phyloP scores from a whole-genome alignment of 2,113 vertebrate species.

The Pollachius pollachius region DNA sequence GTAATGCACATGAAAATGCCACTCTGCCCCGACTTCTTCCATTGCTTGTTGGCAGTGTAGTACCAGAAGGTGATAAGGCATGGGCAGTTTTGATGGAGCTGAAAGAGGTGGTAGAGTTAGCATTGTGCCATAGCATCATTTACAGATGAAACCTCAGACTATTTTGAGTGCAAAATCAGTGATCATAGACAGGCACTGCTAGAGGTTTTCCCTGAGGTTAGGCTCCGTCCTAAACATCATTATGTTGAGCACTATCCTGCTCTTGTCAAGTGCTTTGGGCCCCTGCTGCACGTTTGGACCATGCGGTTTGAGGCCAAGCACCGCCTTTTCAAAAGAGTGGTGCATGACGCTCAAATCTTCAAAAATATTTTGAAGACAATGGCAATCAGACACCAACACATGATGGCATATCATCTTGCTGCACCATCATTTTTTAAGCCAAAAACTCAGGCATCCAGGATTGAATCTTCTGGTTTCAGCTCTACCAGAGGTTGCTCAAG shows the following conservation, averaged over 20 bases:
- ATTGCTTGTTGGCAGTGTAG: constrained; percentile 19
- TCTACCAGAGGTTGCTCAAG: neutral
- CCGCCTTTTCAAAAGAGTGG: constrained; percentile 15
- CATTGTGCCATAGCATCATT: constrained; percentile 15
- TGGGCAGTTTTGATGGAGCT: constrained; percentile 22
- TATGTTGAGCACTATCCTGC: constrained; percentile 18
- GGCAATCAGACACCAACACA: constrained; percentile 18
- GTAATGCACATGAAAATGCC: constrained; percentile 29
- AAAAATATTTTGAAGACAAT: constrained; percentile 26
- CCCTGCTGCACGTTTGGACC: constrained; percentile 28
- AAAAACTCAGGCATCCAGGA: too few relatives aligned
- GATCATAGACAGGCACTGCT: constrained; percentile 11
- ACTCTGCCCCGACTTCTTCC: constrained; percentile 28
- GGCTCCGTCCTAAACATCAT: constrained; percentile 27
- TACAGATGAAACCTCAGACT: neutral
- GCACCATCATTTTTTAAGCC: neutral
- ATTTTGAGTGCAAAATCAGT: constrained; percentile 29
- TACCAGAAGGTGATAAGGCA: constrained; percentile 15
- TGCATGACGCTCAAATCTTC: constrained; percentile 21
- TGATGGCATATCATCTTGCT: constrained; percentile 12
- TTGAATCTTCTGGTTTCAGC: constrained; percentile 4
- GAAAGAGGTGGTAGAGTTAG: constrained; percentile 15
- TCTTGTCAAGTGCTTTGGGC: constrained; percentile 20
- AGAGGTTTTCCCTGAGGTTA: constrained; percentile 19
- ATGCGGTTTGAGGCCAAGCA: constrained; percentile 8